A percentile compares a stretch with the other conserved stretches of the same genome.
These are phyloP conservation scores for Cataglyphis cursor DNA, from an alignment of 2,888 invertebrate genomes.

Conservation along the genomic window DNA sequence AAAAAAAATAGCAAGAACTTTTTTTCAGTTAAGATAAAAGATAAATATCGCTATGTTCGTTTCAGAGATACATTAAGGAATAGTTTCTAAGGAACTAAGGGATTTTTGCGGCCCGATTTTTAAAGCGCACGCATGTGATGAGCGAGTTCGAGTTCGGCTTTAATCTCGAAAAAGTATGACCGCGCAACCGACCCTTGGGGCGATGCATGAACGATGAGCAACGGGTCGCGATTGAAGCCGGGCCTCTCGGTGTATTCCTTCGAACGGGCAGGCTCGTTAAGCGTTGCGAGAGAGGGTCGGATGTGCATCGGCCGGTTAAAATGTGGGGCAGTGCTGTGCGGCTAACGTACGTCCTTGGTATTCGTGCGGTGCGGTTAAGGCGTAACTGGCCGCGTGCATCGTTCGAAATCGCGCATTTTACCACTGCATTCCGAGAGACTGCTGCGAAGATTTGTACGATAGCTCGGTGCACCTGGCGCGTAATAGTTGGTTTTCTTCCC, in stretches of 20 bases:
- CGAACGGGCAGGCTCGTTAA: conserved; percentile 61
- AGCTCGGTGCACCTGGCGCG: not conserved
- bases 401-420: conserved; percentile 54
- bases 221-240: conserved; percentile 61
- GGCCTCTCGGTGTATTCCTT: conserved; percentile 63
- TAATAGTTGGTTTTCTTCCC: not conserved
- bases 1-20: not conserved
- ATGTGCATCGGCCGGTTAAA: conserved; percentile 71
- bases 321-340: conserved; percentile 73
- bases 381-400: conserved; percentile 62
- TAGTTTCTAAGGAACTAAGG: not conserved
- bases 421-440: conserved; percentile 3
- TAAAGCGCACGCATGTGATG: conserved; percentile 12
- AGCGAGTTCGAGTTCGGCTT: conserved; percentile 44
- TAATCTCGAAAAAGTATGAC: conserved; percentile 49
- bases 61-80: not conserved
- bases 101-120: conserved; percentile 21
- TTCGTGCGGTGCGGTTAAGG: conserved; percentile 59
- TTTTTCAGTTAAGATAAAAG: not conserved
- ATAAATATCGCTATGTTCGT: not conserved
- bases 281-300: conserved; percentile 71
- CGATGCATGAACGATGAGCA: conserved; percentile 55
- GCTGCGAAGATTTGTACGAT: not conserved
- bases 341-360: conserved; percentile 73
- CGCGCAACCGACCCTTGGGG: conserved; percentile 45